phyloP scores from a whole-genome alignment of 2,797 vertebrate genomes.

The Macropus fuliginosus region DNA sequence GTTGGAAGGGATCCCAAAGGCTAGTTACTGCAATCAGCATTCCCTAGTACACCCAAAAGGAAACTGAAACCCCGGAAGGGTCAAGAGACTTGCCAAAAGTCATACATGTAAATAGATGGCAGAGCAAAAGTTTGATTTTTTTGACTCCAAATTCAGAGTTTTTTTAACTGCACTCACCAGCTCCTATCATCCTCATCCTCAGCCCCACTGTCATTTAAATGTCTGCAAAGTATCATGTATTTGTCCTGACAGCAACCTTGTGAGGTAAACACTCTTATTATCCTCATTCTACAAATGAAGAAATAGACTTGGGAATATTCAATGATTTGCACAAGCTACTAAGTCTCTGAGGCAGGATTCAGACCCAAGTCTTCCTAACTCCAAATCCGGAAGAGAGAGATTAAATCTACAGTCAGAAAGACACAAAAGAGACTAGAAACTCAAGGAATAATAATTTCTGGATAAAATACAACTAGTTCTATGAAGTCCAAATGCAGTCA shows the following conservation, averaged over 20 bases:
- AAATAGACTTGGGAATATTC: not conserved
- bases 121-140: not conserved
- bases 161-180: not conserved
- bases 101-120: not conserved
- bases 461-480: constrained; percentile 38
- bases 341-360: not conserved
- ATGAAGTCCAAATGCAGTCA: constrained; percentile 39
- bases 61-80: not conserved
- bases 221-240: not conserved
- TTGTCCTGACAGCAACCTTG: not conserved
- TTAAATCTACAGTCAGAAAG: not conserved
- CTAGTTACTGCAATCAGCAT: not conserved
- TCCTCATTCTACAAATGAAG: not conserved
- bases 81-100: not conserved
- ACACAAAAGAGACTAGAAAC: constrained; percentile 7
- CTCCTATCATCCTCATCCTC: not conserved
- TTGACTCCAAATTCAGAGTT: not conserved
- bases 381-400: not conserved
- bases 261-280: not conserved
- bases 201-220: not conserved
- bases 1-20: not conserved
- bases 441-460: constrained; percentile 35
- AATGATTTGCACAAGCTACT: not conserved
- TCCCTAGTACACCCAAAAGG: not conserved
- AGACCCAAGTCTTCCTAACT: not conserved